phyloP scores from a whole-genome alignment of 2,888 invertebrate species.

The Hetaerina titia region DNA sequence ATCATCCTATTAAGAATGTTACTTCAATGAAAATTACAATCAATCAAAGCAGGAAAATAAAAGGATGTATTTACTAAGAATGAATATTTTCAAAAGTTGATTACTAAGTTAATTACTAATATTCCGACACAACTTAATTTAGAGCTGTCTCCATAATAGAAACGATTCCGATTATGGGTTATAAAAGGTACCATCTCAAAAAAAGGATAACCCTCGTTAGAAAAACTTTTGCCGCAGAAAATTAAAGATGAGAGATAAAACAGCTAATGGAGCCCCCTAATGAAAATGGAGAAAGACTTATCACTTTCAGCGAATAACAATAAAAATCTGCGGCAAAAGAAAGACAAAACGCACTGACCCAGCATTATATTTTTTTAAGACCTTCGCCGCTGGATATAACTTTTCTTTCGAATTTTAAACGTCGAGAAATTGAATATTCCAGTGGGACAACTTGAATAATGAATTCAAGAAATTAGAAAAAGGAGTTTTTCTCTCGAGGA shows the following conservation, averaged over 20 bases:
- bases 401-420: neutral
- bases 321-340: neutral
- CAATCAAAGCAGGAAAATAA: no score
- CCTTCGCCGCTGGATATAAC: neutral
- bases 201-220: neutral
- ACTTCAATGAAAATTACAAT: no score
- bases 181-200: neutral
- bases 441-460: neutral
- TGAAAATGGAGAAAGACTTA: neutral
- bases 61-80: no score
- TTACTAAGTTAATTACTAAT: no score
- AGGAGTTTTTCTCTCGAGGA: no score
- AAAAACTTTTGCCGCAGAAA: neutral
- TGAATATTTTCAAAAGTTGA: no score
- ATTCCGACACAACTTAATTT: no score
- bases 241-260: neutral
- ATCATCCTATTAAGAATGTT: no score
- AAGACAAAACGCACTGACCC: neutral
- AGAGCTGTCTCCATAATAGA: neutral
- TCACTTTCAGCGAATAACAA: neutral
- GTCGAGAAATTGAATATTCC: neutral
- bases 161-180: neutral
- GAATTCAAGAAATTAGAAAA: neutral
- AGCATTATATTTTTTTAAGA: neutral
- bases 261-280: neutral